Evolutionary conservation across 2,797 vertebrate genomes (phyloP).

Genomic region (Sphenodon punctatus): DNA sequence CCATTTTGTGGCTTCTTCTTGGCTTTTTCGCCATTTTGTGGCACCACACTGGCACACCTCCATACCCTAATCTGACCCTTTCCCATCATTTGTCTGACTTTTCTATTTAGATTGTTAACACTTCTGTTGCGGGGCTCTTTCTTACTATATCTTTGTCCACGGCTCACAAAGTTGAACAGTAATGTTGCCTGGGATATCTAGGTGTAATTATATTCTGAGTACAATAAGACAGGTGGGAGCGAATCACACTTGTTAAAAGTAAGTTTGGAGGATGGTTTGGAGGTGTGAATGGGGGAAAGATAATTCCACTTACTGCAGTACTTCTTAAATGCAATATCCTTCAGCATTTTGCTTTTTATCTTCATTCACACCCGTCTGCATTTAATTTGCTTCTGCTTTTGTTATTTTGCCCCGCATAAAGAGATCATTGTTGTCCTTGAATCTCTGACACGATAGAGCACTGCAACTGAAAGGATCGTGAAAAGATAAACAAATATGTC

Average conservation of each 20-base stretch:
- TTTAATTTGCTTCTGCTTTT: constrained; percentile 17
- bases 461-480: neutral
- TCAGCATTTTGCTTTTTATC: neutral
- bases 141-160: neutral
- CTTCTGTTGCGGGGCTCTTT: neutral
- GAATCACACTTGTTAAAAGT: no score
- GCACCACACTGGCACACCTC: no score
- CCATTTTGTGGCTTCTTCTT: no score
- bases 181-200: no score
- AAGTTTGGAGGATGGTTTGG: no score
- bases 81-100: no score
- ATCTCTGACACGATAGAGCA: neutral
- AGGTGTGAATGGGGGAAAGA: neutral
- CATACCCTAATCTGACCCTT: no score
- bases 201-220: no score
- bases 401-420: neutral
- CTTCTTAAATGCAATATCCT: neutral
- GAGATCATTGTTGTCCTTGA: constrained; percentile 1
- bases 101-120: neutral
- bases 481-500: neutral
- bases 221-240: no score
- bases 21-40: no score
- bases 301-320: neutral
- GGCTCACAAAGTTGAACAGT: no score
- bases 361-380: neutral